phyloP scores from a whole-genome alignment of 2,113 vertebrate species.

The Lagopus muta region DNA sequence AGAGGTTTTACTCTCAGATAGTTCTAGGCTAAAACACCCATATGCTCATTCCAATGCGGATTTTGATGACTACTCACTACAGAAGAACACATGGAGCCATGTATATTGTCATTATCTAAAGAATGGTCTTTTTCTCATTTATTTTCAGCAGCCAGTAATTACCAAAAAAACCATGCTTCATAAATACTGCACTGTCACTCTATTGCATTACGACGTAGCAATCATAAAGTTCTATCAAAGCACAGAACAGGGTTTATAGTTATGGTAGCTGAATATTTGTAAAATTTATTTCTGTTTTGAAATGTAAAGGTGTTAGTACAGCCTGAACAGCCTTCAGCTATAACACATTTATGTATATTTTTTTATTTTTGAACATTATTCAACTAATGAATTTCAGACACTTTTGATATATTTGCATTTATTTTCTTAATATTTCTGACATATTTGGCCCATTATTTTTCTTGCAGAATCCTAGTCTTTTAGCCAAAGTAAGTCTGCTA shows the following conservation, averaged over 20 bases:
- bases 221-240: constrained; percentile 1
- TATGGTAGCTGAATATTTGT: neutral
- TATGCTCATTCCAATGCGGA: neutral
- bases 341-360: neutral
- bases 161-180: constrained; percentile 7
- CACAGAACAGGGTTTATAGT: neutral
- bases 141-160: neutral
- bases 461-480: neutral
- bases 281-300: constrained; percentile 12
- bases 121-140: neutral
- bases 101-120: neutral
- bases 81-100: neutral
- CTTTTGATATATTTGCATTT: neutral
- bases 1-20: neutral
- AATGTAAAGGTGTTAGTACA: neutral
- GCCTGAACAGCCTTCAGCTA: neutral
- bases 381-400: neutral
- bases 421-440: neutral
- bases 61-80: neutral
- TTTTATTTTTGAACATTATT: neutral
- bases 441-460: neutral
- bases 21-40: neutral
- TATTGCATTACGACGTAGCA: neutral
- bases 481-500: neutral
- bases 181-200: neutral